Evolutionary conservation across 2,797 vertebrate genomes (phyloP), one percentile per base, ranked within the genome.

Genomic region (Anas acuta): DNA sequence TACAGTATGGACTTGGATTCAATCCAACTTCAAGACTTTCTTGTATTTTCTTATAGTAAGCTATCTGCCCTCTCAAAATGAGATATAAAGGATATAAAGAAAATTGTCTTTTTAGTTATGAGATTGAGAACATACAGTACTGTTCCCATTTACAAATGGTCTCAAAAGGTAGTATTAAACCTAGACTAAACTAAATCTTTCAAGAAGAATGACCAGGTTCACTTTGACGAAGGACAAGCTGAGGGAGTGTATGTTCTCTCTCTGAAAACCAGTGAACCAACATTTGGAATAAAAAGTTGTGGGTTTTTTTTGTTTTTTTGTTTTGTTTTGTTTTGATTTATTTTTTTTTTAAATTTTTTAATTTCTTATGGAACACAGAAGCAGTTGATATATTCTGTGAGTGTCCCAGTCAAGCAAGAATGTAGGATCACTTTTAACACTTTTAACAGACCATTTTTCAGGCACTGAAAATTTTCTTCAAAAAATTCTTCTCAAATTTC

Each of bases 1-100:
- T 72, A 92, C 71, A 84, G 53, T 76, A 61, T 60, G 56, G 58
- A 69, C 60, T 86, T 92, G 81, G 71, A 95, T 53, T 74, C 51
- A 49, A 49, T 87, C 89, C 37, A 81, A 90, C 74, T 77, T 93
- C 32, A 30, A 87, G 6, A 66, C 87, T 87, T 75, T 88, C 71
- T 80, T 71, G 39, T 41, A 47, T 79, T 49, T 82, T 80, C 61
- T 91, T 75, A 49, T 7, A 85, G 51, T 33, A 83, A 85, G 20
- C 22, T 91, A 64, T 54, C 26, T 77, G 32, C 53, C 39, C 16
- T 82, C 62, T 76, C 47, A 84, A 71, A 75, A 89, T 43, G 13
- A 56, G 32, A 66, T 64, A 58, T 7, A 85, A 80, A 89, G 15
- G 26, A 43, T 43, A 43, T 43, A 43, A 64, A 65, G 39, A 30